phyloP scores from a whole-genome alignment of 2,113 vertebrate genomes.

The Brachypodius melanocephalos region DNA sequence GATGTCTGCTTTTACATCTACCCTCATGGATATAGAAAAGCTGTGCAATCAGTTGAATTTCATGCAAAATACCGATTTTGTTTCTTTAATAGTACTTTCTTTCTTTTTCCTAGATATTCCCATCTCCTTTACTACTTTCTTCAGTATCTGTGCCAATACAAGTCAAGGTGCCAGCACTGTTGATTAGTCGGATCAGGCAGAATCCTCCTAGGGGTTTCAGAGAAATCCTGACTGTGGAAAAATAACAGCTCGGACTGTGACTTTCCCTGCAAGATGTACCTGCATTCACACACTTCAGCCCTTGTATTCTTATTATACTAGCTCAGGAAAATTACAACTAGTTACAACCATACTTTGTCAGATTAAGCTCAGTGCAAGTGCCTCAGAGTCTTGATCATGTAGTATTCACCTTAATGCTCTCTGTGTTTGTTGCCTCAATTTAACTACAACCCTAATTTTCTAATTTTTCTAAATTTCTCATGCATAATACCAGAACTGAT shows the following conservation, averaged over 20 bases:
- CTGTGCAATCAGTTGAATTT: fast-evolving
- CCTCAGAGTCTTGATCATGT: not conserved
- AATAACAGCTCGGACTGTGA: not conserved
- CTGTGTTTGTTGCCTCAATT: not conserved
- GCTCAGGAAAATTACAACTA: not conserved
- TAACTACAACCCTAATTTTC: not conserved
- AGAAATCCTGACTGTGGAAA: not conserved
- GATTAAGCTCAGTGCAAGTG: not conserved
- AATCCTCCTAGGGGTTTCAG: not conserved
- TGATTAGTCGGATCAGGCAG: not conserved
- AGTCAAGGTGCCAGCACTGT: fast-evolving
- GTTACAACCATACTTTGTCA: not conserved
- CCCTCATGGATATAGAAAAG: not conserved
- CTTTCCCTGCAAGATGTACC: not conserved
- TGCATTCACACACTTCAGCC: not conserved
- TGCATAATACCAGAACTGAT: not conserved
- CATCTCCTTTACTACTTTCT: not conserved
- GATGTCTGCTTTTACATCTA: not conserved
- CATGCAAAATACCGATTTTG: not conserved
- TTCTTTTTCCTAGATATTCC: not conserved
- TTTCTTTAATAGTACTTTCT: not conserved
- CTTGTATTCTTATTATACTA: not conserved
- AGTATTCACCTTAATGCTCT: not conserved
- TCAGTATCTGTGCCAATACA: not conserved
- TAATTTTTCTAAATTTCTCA: not conserved